These are phyloP conservation scores for Mastomys natalensis DNA, from an alignment of 2,113 vertebrate species.

Conservation along the genomic window DNA sequence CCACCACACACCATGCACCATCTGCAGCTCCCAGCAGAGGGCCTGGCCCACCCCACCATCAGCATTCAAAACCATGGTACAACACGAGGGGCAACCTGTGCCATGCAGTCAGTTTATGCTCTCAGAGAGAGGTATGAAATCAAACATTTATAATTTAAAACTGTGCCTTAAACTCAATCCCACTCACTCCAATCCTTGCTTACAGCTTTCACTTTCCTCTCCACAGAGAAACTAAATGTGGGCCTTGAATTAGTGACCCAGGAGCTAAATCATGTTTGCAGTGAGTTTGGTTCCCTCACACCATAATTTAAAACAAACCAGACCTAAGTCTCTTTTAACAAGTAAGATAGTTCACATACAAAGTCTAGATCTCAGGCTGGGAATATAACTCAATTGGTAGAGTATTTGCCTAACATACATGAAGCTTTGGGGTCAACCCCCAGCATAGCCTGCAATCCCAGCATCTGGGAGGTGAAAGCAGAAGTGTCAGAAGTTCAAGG, in stretches of 20 bases:
- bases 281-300: background rate
- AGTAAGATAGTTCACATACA: background rate
- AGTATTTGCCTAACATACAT: background rate
- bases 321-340: background rate
- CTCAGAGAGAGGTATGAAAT: accelerated
- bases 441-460: background rate
- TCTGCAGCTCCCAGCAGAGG: background rate
- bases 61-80: background rate
- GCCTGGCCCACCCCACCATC: background rate
- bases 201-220: background rate
- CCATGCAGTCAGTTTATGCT: background rate
- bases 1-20: accelerated
- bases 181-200: background rate
- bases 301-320: background rate
- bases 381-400: background rate
- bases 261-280: background rate
- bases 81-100: background rate
- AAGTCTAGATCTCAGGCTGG: background rate
- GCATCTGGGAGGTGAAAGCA: background rate
- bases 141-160: background rate
- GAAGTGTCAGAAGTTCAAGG: background rate
- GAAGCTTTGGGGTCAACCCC: background rate
- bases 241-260: background rate
- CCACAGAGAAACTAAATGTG: background rate
- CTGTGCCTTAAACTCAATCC: background rate